A percentile compares a stretch with the other conserved stretches of the same genome.
These are phyloP conservation scores for Parelbella ahira DNA, from an alignment of 2,888 invertebrate genomes.

Conservation along the genomic window DNA sequence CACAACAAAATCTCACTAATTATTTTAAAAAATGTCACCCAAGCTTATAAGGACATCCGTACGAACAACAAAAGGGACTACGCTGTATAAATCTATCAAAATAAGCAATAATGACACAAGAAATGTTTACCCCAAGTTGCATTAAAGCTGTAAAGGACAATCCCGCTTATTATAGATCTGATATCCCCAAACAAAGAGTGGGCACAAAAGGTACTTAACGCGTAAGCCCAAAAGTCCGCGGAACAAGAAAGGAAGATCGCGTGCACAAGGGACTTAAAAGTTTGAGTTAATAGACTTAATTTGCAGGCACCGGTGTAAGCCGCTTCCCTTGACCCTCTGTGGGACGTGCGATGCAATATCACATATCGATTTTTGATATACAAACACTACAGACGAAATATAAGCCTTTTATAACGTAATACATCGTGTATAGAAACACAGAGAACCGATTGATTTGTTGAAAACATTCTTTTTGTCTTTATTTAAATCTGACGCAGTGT, in stretches of 20 bases:
- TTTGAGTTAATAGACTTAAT: conserved; percentile 79
- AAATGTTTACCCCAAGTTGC: conserved; percentile 20
- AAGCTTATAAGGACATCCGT: no score
- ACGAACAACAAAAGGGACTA: no score
- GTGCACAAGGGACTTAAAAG: conserved; percentile 75
- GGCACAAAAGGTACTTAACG: conserved; percentile 73
- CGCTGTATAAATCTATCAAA: no score
- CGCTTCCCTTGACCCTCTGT: conserved; percentile 66
- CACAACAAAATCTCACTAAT: no score
- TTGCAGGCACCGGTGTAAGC: conserved; percentile 70
- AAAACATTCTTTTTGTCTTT: no score
- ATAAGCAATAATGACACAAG: conserved; percentile 14
- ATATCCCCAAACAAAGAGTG: conserved; percentile 65
- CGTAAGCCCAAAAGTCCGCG: conserved; percentile 70
- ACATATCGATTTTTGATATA: conserved; percentile 45
- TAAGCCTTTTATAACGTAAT: no score
- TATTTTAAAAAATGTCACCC: no score
- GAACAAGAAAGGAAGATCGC: conserved; percentile 76
- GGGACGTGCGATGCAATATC: conserved; percentile 40
- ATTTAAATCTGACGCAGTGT: no score
- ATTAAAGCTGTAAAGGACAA: conserved; percentile 41
- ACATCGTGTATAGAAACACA: no score
- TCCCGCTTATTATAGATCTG: conserved; percentile 48
- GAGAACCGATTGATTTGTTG: no score
- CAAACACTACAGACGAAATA: conserved; percentile 33